Evolutionary conservation across 2,797 vertebrate species (phyloP).

Genomic region (Coreius guichenoti): DNA sequence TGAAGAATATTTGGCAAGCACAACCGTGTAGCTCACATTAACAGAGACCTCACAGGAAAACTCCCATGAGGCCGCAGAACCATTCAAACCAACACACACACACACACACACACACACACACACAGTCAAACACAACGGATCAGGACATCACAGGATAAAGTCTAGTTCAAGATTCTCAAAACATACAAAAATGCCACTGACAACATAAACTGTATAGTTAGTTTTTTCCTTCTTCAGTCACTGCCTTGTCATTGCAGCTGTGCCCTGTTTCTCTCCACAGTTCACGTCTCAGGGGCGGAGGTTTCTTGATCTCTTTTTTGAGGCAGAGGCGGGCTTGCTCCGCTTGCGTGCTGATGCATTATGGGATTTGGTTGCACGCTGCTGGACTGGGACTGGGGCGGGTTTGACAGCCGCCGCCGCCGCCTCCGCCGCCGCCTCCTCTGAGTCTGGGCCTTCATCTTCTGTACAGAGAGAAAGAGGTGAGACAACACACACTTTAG

Average conservation of each 20-base stretch:
- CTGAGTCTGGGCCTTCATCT: constrained; percentile 64
- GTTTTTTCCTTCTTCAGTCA: not conserved
- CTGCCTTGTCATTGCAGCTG: constrained; percentile 41
- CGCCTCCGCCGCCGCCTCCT: constrained; percentile 56
- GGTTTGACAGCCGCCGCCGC: constrained; percentile 17
- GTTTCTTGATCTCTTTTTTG: constrained; percentile 60
- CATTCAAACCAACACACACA: not conserved
- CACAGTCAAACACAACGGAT: constrained; percentile 7
- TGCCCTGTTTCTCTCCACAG: not conserved
- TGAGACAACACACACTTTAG: not conserved
- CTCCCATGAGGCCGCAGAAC: not conserved
- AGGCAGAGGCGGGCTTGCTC: constrained; percentile 53
- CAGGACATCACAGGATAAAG: constrained; percentile 56
- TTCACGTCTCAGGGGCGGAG: constrained; percentile 46
- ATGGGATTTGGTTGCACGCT: constrained; percentile 55
- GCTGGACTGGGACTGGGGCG: constrained; percentile 47
- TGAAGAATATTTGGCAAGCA: constrained; percentile 33
- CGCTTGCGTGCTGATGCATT: constrained; percentile 58
- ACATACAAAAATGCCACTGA: constrained; percentile 53
- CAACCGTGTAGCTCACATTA: constrained; percentile 37
- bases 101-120: not conserved
- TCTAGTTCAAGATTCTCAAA: constrained; percentile 56
- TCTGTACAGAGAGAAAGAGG: constrained; percentile 55
- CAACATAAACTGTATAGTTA: constrained; percentile 29
- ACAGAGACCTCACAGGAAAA: constrained; percentile 13